Evolutionary conservation across 1,140 invertebrate genomes (phyloP), one percentile per base, ranked within the genome.

Genomic region (Aporrectodea caliginosa): DNA sequence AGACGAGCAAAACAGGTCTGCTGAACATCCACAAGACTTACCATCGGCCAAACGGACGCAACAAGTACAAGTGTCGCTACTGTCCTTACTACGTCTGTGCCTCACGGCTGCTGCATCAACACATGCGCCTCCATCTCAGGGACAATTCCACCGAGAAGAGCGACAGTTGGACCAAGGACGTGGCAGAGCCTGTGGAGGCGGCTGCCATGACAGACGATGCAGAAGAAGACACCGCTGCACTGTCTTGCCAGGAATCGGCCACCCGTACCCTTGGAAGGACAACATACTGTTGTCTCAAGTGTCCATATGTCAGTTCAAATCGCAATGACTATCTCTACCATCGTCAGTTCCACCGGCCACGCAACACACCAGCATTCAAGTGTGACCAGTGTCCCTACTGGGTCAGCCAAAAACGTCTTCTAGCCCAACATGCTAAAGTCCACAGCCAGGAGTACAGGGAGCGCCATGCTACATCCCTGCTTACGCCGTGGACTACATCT

Each of bases 251-350:
- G 2, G 22, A 71, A 27, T 71, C 69, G 22, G n/a, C n/a, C n/a
- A n/a, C n/a, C n/a, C n/a, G n/a, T n/a, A n/a, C n/a, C n/a, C n/a
- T n/a, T n/a, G n/a, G 77, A 77, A 82, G 69, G 73, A 92, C 91
- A 83, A 90, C 92, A 79, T 92, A 93, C 85, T 91, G 90, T 83
- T 94, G 93, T 84, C 89, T 89, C 0, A 89, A 91, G 71, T 94
- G 93, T 86, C 93, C 93, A 0, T 94, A 93, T 85, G 92, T 93
- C 79, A 93, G 92, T 33, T 93, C 93, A 84, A 94, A 92, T 84
- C 93, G 94, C 86, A 93, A 93, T 70, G 94, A 95, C 85, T 94
- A 92, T 84, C 90, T 93, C 81, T 94, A 95, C 86, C 94, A 95
- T 83, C 93, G 93, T 82, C 93, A 95, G 85, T 93, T 95, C 84